A percentile compares a stretch with the other conserved stretches of the same genome.
Evolutionary conservation across 2,888 invertebrate genomes (phyloP).

Genomic region (Ypsolopha sequella): DNA sequence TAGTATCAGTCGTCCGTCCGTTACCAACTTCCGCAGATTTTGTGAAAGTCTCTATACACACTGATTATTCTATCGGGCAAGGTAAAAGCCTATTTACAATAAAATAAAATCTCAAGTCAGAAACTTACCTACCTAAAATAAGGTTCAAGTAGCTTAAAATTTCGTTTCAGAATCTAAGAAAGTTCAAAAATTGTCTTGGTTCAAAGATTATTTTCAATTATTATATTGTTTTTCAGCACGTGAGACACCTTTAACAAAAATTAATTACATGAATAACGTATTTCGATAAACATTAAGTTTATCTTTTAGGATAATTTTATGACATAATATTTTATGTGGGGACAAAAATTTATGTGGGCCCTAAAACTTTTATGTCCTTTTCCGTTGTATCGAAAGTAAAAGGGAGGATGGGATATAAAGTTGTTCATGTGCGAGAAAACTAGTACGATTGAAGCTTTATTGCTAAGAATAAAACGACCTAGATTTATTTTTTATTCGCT

Average conservation of each 20-base stretch:
- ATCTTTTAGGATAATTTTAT: slow-evolving; percentile 44
- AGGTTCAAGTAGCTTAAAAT: too few species aligned
- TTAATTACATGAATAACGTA: not conserved
- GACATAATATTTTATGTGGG: slow-evolving; percentile 41
- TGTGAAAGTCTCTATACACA: too few species aligned
- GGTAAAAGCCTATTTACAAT: too few species aligned
- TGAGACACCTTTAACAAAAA: not conserved
- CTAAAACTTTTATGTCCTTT: slow-evolving; percentile 22
- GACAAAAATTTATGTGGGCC: slow-evolving; percentile 24
- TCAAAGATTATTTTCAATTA: not conserved
- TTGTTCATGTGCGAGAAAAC: slow-evolving; percentile 21
- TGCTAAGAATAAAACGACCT: not conserved
- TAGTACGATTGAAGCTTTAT: not conserved
- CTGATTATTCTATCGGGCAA: too few species aligned
- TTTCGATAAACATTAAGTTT: not conserved
- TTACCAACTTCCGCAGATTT: too few species aligned
- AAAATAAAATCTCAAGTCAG: too few species aligned
- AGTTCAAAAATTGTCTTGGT: too few species aligned
- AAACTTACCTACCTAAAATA: too few species aligned
- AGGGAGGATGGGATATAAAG: slow-evolving; percentile 26
- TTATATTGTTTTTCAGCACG: not conserved
- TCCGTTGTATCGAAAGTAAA: slow-evolving; percentile 19
- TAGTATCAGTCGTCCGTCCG: too few species aligned
- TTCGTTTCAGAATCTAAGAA: too few species aligned
- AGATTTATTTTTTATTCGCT: not conserved